Evolutionary conservation across 2,888 invertebrate species (phyloP).

Genomic region (Eudasyphora cyanicolor): DNA sequence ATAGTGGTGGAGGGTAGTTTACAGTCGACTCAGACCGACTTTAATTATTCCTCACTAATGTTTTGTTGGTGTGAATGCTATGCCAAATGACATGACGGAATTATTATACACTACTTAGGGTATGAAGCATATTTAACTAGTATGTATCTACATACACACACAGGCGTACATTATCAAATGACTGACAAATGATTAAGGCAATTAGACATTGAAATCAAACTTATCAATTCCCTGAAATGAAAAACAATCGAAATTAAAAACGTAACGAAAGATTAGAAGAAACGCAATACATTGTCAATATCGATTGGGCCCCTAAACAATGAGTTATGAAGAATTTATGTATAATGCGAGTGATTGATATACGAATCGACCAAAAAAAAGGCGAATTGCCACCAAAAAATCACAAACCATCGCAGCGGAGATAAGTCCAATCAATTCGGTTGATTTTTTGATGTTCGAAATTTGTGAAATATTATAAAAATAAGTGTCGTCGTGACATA

Average conservation of each 20-base stretch:
- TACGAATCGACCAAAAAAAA: background rate
- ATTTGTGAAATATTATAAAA: constrained; percentile 51
- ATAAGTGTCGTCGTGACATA: background rate
- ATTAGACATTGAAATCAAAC: background rate
- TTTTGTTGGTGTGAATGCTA: no score
- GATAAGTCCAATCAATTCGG: background rate
- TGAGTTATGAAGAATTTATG: background rate
- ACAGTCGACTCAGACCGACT: no score
- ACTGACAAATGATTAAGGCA: background rate
- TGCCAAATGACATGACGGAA: no score
- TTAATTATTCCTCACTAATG: no score
- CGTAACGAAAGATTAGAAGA: no score
- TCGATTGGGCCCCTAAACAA: background rate
- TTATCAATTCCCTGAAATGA: constrained; percentile 14
- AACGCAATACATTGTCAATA: background rate
- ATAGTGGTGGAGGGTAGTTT: no score
- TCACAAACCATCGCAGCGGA: background rate
- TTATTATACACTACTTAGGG: background rate
- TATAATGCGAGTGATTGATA: background rate
- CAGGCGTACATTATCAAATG: background rate
- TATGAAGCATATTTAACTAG: no score
- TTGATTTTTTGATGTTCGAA: background rate
- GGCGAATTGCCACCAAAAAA: background rate
- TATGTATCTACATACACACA: background rate
- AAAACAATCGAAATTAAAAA: background rate